These are phyloP conservation scores for Acanthacorydalis orientalis DNA, from an alignment of 2,888 invertebrate species.

Conservation along the genomic window DNA sequence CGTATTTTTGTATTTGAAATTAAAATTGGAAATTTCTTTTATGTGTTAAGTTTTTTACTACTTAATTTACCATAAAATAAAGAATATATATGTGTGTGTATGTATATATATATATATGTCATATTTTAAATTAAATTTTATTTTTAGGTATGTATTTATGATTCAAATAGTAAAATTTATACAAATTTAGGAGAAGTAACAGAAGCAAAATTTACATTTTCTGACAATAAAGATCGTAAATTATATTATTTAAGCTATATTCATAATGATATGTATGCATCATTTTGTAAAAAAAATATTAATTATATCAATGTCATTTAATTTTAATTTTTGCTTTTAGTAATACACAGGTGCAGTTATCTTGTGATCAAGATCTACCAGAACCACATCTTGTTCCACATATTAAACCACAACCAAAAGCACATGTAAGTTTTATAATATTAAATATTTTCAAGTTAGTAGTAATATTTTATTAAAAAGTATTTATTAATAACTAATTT, in stretches of 20 bases:
- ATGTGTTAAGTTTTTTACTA: no score
- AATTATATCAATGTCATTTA: neutral
- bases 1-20: neutral
- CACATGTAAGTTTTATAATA: neutral
- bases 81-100: neutral
- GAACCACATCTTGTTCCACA: conserved; percentile 13
- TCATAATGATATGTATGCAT: conserved; percentile 3
- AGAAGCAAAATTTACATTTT: conserved; percentile 12
- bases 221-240: neutral
- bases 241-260: neutral
- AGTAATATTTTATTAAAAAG: no score
- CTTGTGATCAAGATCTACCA: conserved; percentile 23
- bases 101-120: neutral
- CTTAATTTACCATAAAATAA: no score
- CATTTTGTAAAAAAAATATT: neutral
- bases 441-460: no score
- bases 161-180: neutral
- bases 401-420: neutral
- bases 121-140: neutral
- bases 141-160: conserved; percentile 15
- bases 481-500: no score
- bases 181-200: conserved; percentile 13
- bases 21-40: neutral
- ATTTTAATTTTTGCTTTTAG: conserved; percentile 16
- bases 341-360: conserved; percentile 22